Conservation (phyloP, 2,113 vertebrate genomes). For the Candoia aspera region DNA sequence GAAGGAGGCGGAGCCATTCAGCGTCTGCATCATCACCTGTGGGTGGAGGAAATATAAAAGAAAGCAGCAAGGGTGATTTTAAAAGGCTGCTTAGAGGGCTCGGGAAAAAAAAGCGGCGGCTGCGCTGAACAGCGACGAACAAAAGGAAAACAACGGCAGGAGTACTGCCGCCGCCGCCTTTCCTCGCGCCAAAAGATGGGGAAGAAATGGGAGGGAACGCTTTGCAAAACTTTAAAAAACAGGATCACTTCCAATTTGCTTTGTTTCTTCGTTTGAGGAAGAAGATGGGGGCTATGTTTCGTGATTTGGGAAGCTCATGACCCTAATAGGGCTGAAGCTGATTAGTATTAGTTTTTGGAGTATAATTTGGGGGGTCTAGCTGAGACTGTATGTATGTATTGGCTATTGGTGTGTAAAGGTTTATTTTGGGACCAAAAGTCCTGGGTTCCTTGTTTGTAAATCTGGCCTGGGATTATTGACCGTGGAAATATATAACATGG, state of each 20-base stretch:
- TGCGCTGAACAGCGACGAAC: background rate
- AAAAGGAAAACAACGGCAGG: background rate
- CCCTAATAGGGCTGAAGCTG: background rate
- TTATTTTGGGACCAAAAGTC: background rate
- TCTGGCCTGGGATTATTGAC: background rate
- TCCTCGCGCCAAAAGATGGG: background rate
- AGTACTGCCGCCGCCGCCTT: too few species aligned
- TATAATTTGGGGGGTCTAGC: background rate
- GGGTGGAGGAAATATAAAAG: constrained; percentile 35
- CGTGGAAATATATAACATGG: background rate
- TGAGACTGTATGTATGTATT: background rate
- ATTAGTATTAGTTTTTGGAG: background rate
- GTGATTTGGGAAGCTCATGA: background rate
- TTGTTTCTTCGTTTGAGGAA: background rate
- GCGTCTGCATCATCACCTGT: constrained; percentile 51
- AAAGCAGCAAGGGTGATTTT: constrained; percentile 15
- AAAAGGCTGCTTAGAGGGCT: constrained; percentile 12
- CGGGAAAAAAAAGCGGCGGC: background rate
- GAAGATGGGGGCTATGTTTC: background rate
- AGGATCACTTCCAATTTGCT: background rate
- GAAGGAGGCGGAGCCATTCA: constrained; percentile 41
- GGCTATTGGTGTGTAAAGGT: background rate
- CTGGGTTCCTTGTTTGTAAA: background rate
- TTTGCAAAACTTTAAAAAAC: background rate
- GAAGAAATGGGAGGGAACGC: background rate